Evolutionary conservation across 2,113 vertebrate species (phyloP).

Genomic region (Forbesichthys papilliferus): DNA sequence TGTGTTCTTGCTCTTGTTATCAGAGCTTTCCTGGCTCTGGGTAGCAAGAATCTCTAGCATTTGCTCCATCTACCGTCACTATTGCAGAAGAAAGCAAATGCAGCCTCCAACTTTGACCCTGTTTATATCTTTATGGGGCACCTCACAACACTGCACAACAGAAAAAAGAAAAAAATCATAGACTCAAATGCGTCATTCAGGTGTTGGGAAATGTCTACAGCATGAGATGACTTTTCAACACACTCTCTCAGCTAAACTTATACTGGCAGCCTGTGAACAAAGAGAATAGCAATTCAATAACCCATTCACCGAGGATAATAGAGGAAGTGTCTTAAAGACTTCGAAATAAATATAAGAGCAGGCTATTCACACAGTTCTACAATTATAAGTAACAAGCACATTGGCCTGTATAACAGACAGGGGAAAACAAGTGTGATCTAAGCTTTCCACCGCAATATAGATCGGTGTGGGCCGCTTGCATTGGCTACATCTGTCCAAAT

Average conservation of each 20-base stretch:
- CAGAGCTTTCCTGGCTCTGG: constrained; percentile 29
- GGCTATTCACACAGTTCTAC: no score
- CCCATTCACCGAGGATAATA: not conserved
- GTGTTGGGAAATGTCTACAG: not conserved
- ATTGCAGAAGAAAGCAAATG: not conserved
- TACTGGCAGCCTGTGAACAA: no score
- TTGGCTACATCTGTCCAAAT: constrained; percentile 2
- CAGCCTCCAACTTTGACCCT: constrained; percentile 48
- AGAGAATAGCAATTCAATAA: not conserved
- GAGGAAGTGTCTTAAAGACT: constrained; percentile 1
- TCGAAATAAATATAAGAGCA: no score
- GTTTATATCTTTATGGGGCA: constrained; percentile 61
- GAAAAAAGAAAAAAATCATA: constrained; percentile 10
- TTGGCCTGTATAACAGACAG: not conserved
- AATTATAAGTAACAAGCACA: not conserved
- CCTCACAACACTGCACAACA: not conserved
- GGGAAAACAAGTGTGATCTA: not conserved
- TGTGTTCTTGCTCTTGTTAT: constrained; percentile 31
- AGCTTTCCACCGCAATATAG: not conserved
- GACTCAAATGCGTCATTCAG: constrained; percentile 7
- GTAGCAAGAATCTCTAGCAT: not conserved
- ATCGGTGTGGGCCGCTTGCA: not conserved
- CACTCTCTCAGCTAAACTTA: no score
- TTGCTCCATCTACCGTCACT: constrained; percentile 5
- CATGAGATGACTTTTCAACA: not conserved